Evolutionary conservation across 2,888 invertebrate genomes (phyloP).

Genomic region (Cheilosia impressa): DNA sequence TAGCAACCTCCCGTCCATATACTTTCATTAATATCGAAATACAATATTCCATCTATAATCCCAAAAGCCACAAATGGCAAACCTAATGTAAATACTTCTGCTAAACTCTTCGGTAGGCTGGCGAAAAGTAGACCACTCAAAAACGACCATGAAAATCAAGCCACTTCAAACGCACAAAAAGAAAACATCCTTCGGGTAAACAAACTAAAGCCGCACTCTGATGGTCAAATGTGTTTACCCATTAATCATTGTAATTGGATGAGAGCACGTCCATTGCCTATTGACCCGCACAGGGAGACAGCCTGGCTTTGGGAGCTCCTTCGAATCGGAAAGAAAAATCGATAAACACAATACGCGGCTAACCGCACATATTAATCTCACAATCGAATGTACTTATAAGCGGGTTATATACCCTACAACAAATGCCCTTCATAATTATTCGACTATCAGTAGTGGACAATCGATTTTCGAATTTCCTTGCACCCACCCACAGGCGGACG

Average conservation of each 20-base stretch:
- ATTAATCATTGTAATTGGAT: conserved; percentile 65
- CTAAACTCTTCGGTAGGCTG: conserved; percentile 10
- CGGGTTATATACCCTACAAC: background rate
- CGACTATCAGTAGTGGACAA: conserved; percentile 9
- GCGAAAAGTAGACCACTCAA: conserved; percentile 16
- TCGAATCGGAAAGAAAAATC: conserved; percentile 39
- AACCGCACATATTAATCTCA: conserved; percentile 6
- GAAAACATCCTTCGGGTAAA: conserved; percentile 28
- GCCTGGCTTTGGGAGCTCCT: conserved; percentile 20
- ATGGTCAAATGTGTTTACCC: conserved; percentile 61
- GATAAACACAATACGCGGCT: conserved; percentile 1
- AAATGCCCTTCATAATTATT: conserved; percentile 36
- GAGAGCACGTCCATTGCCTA: conserved; percentile 51
- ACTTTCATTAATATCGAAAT: conserved; percentile 4
- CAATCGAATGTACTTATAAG: background rate
- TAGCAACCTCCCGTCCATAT: too few relatives aligned
- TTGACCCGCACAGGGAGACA: conserved; percentile 16
- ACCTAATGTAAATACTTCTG: conserved; percentile 22
- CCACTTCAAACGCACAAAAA: conserved; percentile 39
- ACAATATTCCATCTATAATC: background rate
- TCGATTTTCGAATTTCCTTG: conserved; percentile 12
- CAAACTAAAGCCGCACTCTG: conserved; percentile 28
- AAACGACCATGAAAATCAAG: conserved; percentile 53
- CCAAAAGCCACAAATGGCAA: conserved; percentile 1
- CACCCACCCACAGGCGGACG: background rate